Conservation (phyloP, 2,888 invertebrate species). For the Paralinhomoeus sp. region DNA sequence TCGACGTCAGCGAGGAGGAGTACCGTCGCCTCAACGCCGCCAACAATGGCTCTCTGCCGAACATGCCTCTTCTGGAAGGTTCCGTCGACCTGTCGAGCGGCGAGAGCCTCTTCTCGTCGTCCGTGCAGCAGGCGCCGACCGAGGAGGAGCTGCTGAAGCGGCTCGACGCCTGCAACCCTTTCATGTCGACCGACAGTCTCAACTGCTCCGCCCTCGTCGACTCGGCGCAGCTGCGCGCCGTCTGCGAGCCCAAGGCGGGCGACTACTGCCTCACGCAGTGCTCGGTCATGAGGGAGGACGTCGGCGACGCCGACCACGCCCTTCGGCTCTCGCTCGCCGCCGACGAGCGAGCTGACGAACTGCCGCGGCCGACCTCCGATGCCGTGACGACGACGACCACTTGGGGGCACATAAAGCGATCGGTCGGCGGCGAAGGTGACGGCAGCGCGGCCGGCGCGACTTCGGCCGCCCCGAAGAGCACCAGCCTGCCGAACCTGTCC, state of each 20-base stretch:
- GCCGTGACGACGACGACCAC: slow-evolving; percentile 13
- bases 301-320: not conserved
- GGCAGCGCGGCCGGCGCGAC: slow-evolving; percentile 9
- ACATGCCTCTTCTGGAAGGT: not conserved
- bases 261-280: slow-evolving; percentile 21
- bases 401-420: slow-evolving; percentile 21
- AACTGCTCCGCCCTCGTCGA: slow-evolving; percentile 9
- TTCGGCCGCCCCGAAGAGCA: slow-evolving; percentile 7
- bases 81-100: slow-evolving; percentile 5
- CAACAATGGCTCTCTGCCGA: not conserved
- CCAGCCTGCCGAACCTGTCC: slow-evolving; percentile 8
- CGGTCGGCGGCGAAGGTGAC: slow-evolving; percentile 3
- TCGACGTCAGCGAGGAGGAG: not conserved
- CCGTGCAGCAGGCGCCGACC: not conserved
- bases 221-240: slow-evolving; percentile 11
- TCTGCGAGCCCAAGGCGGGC: slow-evolving; percentile 15
- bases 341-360: not conserved
- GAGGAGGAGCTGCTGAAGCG: not conserved
- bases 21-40: not conserved
- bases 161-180: not conserved
- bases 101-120: slow-evolving; percentile 9
- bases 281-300: not conserved
- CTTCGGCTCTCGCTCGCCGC: not conserved
- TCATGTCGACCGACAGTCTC: slow-evolving; percentile 20
- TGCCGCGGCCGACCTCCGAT: not conserved